phyloP scores from a whole-genome alignment of 2,113 vertebrate species.

The Prietella phreatophila region DNA sequence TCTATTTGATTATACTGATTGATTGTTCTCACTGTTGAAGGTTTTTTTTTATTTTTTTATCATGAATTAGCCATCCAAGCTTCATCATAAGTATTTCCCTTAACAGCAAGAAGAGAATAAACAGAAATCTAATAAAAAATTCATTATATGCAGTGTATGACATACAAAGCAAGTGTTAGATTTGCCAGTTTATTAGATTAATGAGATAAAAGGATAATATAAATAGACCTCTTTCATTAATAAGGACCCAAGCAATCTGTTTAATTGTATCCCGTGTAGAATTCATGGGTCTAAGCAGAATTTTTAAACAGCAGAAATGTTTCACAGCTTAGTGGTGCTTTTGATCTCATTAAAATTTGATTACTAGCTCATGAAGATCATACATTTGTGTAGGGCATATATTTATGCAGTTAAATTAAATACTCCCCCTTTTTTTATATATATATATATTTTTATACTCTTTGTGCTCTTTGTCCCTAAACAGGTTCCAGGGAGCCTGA shows the following conservation, averaged over 20 bases:
- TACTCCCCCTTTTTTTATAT: not conserved
- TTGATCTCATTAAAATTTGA: constrained; percentile 43
- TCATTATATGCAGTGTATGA: constrained; percentile 67
- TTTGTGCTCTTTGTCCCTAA: constrained; percentile 24
- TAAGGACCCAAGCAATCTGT: constrained; percentile 73
- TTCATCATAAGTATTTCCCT: constrained; percentile 75
- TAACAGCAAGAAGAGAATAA: constrained; percentile 82
- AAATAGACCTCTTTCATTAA: constrained; percentile 73
- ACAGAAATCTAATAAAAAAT: constrained; percentile 83
- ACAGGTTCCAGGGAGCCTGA: constrained; percentile 82
- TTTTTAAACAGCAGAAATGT: constrained; percentile 59
- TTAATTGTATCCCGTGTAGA: constrained; percentile 72
- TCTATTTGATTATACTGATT: constrained; percentile 80
- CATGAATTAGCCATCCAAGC: constrained; percentile 73
- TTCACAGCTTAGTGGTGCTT: constrained; percentile 38
- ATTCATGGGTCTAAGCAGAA: constrained; percentile 73
- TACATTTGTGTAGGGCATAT: constrained; percentile 3
- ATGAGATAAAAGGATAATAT: constrained; percentile 73
- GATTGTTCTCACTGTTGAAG: constrained; percentile 69
- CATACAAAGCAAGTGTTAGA: constrained; percentile 67
- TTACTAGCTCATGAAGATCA: constrained; percentile 16
- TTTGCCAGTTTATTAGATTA: constrained; percentile 73
- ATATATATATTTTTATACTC: not conserved
- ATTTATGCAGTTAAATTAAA: not conserved
- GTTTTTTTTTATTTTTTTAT: constrained; percentile 53